Conservation (phyloP, 2,888 invertebrate genomes). For the Hypomecis punctinalis region DNA sequence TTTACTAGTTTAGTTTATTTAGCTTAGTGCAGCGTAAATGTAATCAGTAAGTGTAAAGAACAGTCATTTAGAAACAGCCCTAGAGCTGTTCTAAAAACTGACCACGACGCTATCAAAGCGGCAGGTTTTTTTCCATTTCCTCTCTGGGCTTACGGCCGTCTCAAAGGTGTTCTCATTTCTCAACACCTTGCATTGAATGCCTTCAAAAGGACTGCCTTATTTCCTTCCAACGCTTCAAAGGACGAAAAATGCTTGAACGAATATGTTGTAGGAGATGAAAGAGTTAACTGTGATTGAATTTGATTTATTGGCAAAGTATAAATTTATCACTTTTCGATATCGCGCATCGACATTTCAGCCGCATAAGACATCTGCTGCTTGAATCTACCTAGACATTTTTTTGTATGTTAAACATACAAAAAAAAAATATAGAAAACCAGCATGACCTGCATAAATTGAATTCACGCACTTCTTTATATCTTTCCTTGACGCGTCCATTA, state of each 20-base stretch:
- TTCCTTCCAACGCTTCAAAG: conserved; percentile 49
- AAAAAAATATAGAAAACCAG: too few species aligned
- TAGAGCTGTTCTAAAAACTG: conserved; percentile 26
- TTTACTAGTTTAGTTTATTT: too few species aligned
- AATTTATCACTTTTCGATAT: too few species aligned
- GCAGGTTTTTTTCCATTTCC: conserved; percentile 52
- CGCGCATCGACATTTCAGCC: too few species aligned
- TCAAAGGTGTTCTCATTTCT: conserved; percentile 61
- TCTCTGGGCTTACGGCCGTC: conserved; percentile 50
- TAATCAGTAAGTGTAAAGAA: neutral
- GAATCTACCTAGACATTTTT: too few species aligned
- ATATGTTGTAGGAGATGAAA: conserved; percentile 1
- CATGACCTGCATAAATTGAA: too few species aligned
- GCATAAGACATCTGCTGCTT: too few species aligned
- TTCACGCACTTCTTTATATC: too few species aligned
- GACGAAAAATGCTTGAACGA: conserved; percentile 42
- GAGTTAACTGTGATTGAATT: neutral
- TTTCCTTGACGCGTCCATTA: too few species aligned
- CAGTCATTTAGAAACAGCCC: neutral
- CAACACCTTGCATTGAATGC: conserved; percentile 53
- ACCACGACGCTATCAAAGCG: conserved; percentile 37
- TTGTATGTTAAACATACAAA: too few species aligned
- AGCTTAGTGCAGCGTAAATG: too few species aligned
- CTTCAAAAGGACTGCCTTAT: conserved; percentile 54
- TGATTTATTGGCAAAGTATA: neutral